phyloP scores from a whole-genome alignment of 2,797 vertebrate genomes.

The Oryzias sinensis region DNA sequence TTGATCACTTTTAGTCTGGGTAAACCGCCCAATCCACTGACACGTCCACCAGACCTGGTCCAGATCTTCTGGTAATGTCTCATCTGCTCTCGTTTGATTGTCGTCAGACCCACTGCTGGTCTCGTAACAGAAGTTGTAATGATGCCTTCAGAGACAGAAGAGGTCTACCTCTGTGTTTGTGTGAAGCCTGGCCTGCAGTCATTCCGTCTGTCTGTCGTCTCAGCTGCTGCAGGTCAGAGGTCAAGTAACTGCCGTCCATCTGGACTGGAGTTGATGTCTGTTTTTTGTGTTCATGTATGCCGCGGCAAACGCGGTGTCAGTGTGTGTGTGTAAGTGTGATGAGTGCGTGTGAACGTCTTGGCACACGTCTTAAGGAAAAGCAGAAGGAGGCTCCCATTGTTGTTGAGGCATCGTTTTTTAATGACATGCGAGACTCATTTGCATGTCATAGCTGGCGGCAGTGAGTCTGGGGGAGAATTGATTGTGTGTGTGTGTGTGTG shows the following conservation, averaged over 20 bases:
- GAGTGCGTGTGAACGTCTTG: constrained; percentile 32
- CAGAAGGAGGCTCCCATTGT: constrained; percentile 39
- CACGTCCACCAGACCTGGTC: not conserved
- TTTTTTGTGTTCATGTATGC: constrained; percentile 29
- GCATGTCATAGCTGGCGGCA: constrained; percentile 52
- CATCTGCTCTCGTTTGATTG: too few relatives aligned
- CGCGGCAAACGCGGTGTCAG: constrained; percentile 1
- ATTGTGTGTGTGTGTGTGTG: constrained; percentile 38
- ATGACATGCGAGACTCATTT: constrained; percentile 60
- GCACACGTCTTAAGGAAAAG: constrained; percentile 44
- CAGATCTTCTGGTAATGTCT: not conserved
- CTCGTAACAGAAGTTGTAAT: too few relatives aligned
- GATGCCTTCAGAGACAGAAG: not conserved
- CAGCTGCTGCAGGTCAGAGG: constrained; percentile 31
- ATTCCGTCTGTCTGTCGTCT: constrained; percentile 13
- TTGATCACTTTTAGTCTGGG: too few relatives aligned
- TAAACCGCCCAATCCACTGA: too few relatives aligned
- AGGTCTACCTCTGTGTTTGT: not conserved
- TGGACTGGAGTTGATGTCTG: constrained; percentile 38
- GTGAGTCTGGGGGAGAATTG: constrained; percentile 41
- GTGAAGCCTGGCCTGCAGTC: constrained; percentile 9
- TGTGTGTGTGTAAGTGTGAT: constrained; percentile 12
- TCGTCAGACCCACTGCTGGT: too few relatives aligned
- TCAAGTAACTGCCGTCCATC: constrained; percentile 55
- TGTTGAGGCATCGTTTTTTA: constrained; percentile 47